These are phyloP conservation scores for Champsocephalus gunnari DNA, from an alignment of 2,797 vertebrate genomes.

Conservation along the genomic window DNA sequence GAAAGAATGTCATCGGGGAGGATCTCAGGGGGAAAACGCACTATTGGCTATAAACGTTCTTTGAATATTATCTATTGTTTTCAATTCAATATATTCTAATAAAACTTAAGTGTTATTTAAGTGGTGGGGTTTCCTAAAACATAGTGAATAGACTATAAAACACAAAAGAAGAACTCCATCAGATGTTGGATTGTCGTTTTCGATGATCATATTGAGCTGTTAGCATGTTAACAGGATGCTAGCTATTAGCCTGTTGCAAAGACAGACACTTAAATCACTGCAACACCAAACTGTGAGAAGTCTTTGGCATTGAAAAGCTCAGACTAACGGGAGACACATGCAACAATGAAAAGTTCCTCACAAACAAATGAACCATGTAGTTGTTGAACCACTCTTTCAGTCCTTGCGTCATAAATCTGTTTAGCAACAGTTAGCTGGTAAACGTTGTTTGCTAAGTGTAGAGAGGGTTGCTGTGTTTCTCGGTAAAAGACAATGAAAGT, in stretches of 20 bases:
- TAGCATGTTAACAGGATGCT: background rate
- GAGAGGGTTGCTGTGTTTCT: slow-evolving; percentile 51
- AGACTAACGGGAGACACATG: slow-evolving; percentile 59
- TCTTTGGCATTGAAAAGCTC: slow-evolving; percentile 33
- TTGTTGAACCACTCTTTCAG: slow-evolving; percentile 57
- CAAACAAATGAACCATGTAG: slow-evolving; percentile 65
- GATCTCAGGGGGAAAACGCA: background rate
- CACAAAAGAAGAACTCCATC: slow-evolving; percentile 11
- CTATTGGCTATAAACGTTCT: slow-evolving; percentile 19
- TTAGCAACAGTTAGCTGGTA: slow-evolving; percentile 42
- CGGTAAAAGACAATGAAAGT: slow-evolving; percentile 42
- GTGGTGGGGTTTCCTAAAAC: background rate
- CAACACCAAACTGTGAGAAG: slow-evolving; percentile 44
- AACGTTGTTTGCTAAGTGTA: slow-evolving; percentile 37
- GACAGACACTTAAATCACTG: slow-evolving; percentile 26
- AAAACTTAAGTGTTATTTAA: background rate
- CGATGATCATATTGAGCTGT: background rate
- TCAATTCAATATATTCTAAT: background rate
- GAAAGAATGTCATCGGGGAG: slow-evolving; percentile 46
- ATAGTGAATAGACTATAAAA: slow-evolving; percentile 3
- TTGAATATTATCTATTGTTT: slow-evolving; percentile 1
- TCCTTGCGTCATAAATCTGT: slow-evolving; percentile 60
- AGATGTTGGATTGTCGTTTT: background rate
- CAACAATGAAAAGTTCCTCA: slow-evolving; percentile 62
- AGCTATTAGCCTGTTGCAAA: slow-evolving; percentile 2